These are phyloP conservation scores for Lethenteron camtschaticum DNA, from an alignment of 2,113 vertebrate species.

Conservation along the genomic window DNA sequence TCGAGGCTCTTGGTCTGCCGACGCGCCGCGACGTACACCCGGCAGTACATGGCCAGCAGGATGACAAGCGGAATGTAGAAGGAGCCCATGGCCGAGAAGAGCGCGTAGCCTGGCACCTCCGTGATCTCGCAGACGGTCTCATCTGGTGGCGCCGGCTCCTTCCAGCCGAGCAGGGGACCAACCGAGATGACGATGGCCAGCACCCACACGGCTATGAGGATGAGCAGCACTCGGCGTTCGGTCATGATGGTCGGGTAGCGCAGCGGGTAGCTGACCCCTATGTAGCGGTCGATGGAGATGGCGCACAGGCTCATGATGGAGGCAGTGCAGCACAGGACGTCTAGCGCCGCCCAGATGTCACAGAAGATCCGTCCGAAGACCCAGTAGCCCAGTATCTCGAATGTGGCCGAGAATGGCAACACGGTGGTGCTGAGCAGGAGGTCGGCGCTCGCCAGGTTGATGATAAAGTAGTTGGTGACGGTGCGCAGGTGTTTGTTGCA, in stretches of 20 bases:
- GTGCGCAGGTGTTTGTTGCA: conserved; percentile 87
- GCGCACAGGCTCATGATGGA: conserved; percentile 95
- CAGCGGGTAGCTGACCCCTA: conserved; percentile 78
- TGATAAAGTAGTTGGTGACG: conserved; percentile 90
- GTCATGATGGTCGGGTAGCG: conserved; percentile 95
- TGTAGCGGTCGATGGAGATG: conserved; percentile 88
- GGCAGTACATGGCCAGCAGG: conserved; percentile 85
- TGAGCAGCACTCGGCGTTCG: conserved; percentile 50
- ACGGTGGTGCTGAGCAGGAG: conserved; percentile 65
- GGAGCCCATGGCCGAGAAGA: conserved; percentile 88
- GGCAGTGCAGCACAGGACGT: conserved; percentile 88
- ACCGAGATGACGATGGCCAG: conserved; percentile 75
- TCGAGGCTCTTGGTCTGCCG: conserved; percentile 72
- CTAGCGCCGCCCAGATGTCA: conserved; percentile 94
- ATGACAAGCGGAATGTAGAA: conserved; percentile 86
- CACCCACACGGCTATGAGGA: conserved; percentile 62
- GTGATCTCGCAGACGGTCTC: conserved; percentile 76
- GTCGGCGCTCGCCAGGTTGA: conserved; percentile 86
- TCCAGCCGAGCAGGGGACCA: conserved; percentile 84
- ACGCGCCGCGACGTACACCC: conserved; percentile 80
- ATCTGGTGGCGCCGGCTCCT: conserved; percentile 58
- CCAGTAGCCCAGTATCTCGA: conserved; percentile 87
- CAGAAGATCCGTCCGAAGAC: conserved; percentile 82
- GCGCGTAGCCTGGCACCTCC: conserved; percentile 72
- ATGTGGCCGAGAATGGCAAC: conserved; percentile 75